These are phyloP conservation scores for Sebastes flavidus DNA, from an alignment of 2,797 vertebrate genomes.

Conservation along the genomic window DNA sequence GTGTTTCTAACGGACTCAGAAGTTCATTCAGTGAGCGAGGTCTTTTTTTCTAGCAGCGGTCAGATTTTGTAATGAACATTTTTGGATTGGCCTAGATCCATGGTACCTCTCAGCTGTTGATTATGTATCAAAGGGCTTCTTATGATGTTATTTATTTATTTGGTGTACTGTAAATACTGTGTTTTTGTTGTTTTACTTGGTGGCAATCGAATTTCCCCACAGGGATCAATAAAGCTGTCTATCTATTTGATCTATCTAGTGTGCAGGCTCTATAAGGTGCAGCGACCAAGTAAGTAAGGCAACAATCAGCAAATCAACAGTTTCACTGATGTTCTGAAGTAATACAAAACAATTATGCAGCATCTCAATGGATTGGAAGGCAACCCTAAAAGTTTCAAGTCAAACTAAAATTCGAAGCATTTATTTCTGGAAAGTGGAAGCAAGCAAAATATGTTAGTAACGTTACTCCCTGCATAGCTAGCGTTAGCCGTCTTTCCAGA, in stretches of 20 bases:
- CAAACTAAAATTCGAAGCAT: neutral
- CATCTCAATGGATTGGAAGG: neutral
- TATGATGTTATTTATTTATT: too few relatives aligned
- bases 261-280: neutral
- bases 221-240: too few relatives aligned
- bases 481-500: neutral
- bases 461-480: neutral
- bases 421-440: neutral
- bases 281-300: neutral
- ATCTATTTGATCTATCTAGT: too few relatives aligned
- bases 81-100: too few relatives aligned
- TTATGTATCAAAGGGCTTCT: too few relatives aligned
- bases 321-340: neutral
- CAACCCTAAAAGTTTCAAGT: neutral
- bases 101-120: too few relatives aligned
- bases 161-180: too few relatives aligned
- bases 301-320: neutral
- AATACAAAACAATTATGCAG: neutral
- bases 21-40: neutral
- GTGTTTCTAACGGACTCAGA: neutral
- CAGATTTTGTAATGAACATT: too few relatives aligned
- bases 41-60: too few relatives aligned
- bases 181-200: too few relatives aligned
- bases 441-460: neutral
- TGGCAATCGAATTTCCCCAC: too few relatives aligned